A percentile compares a stretch with the other conserved stretches of the same genome.
Conservation (phyloP, 2,113 vertebrate genomes). For the Sylvietta virens region DNA sequence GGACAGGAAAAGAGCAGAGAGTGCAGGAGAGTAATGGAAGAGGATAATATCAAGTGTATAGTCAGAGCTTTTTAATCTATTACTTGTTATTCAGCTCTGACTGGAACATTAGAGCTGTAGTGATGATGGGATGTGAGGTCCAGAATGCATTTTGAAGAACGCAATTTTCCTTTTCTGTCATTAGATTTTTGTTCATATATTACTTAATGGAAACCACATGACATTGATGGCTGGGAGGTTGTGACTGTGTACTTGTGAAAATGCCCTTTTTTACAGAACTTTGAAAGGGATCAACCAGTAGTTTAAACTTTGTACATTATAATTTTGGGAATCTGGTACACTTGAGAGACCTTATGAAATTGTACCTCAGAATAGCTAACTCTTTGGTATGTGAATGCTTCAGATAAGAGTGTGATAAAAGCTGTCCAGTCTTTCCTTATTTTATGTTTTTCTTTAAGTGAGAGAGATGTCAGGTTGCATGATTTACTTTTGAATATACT, state of each 20-base stretch:
- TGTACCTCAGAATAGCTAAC: not conserved
- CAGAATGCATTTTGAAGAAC: not conserved
- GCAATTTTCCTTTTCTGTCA: conserved; percentile 2
- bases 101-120: not conserved
- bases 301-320: not conserved
- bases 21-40: not conserved
- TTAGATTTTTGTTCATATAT: not conserved
- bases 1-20: not conserved
- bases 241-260: not conserved
- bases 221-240: not conserved
- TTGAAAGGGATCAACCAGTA: not conserved
- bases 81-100: not conserved
- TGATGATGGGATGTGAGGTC: conserved; percentile 9
- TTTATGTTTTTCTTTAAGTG: not conserved
- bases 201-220: not conserved
- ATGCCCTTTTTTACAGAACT: not conserved
- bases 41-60: not conserved
- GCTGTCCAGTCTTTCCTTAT: not conserved
- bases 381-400: not conserved
- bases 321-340: not conserved
- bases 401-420: not conserved
- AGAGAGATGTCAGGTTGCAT: not conserved
- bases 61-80: conserved; percentile 17
- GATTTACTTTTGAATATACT: not conserved
- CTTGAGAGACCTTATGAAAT: not conserved